A percentile compares a stretch with the other conserved stretches of the same genome.
phyloP scores from a whole-genome alignment of 2,888 invertebrate genomes.

The Germaria angustata region DNA sequence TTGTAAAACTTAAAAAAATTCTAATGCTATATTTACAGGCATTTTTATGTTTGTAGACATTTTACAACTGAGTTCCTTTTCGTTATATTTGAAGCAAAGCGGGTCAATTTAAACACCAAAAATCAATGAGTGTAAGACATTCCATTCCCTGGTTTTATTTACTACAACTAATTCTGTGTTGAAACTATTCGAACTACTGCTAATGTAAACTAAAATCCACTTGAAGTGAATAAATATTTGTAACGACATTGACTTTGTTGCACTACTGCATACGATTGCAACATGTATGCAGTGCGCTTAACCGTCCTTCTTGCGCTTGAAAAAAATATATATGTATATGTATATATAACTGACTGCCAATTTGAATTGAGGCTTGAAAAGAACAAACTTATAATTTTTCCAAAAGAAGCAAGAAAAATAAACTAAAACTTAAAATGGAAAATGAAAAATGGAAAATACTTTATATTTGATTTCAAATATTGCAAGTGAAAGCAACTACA shows the following conservation, averaged over 20 bases:
- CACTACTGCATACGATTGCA: slow-evolving; percentile 13
- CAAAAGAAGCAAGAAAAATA: neutral
- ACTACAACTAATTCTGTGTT: neutral
- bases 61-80: neutral
- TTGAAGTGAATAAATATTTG: slow-evolving; percentile 35
- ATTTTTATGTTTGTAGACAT: slow-evolving; percentile 18
- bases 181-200: neutral
- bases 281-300: neutral
- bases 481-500: neutral
- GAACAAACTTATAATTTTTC: slow-evolving; percentile 34
- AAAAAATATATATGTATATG: too few relatives aligned
- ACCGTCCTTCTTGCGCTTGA: neutral
- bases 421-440: slow-evolving; percentile 15
- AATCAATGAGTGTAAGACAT: slow-evolving; percentile 40
- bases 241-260: slow-evolving; percentile 45
- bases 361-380: slow-evolving; percentile 16
- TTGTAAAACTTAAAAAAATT: neutral
- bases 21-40: neutral
- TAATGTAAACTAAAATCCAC: slow-evolving; percentile 16
- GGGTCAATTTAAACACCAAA: slow-evolving; percentile 45
- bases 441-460: neutral
- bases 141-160: neutral
- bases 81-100: slow-evolving; percentile 44
- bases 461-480: slow-evolving; percentile 6
- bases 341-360: slow-evolving; percentile 32